Evolutionary conservation across 2,113 vertebrate genomes (phyloP).

Genomic region (Hirundichthys speculiger): DNA sequence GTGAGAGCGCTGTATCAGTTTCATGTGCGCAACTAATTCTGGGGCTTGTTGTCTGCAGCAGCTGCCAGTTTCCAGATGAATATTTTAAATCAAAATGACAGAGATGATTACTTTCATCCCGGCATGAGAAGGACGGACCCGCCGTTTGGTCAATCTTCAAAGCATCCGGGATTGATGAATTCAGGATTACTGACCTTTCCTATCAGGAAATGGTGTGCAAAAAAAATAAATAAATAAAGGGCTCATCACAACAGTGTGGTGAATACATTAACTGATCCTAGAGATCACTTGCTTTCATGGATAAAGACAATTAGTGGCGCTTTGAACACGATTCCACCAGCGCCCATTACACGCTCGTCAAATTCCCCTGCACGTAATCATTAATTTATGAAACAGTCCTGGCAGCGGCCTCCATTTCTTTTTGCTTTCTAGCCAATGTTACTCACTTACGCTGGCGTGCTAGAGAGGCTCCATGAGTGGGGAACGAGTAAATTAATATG

Average conservation of each 20-base stretch:
- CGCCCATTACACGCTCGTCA: conserved; percentile 40
- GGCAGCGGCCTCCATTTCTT: conserved; percentile 33
- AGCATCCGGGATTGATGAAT: conserved; percentile 5
- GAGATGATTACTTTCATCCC: neutral
- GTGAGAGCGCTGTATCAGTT: too few species aligned
- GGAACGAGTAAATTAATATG: too few species aligned
- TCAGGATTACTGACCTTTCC: neutral
- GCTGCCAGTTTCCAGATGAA: neutral
- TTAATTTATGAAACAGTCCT: conserved; percentile 59
- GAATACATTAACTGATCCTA: conserved; percentile 34
- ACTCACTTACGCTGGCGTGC: conserved; percentile 27
- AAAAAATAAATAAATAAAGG: too few species aligned
- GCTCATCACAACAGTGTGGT: conserved; percentile 29
- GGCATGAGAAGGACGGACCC: neutral
- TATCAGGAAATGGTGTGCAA: neutral
- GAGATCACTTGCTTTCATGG: conserved; percentile 48
- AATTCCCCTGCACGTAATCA: conserved; percentile 44
- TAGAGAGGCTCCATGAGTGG: conserved; percentile 1
- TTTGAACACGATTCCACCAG: conserved; percentile 51
- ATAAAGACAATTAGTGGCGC: conserved; percentile 60
- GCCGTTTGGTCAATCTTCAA: neutral
- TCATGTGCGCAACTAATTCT: too few species aligned
- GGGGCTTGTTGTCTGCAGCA: too few species aligned
- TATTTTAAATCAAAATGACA: neutral
- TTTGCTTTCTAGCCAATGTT: conserved; percentile 50